phyloP scores from a whole-genome alignment of 2,888 invertebrate species.

The Zygothrica quintamaculata region DNA sequence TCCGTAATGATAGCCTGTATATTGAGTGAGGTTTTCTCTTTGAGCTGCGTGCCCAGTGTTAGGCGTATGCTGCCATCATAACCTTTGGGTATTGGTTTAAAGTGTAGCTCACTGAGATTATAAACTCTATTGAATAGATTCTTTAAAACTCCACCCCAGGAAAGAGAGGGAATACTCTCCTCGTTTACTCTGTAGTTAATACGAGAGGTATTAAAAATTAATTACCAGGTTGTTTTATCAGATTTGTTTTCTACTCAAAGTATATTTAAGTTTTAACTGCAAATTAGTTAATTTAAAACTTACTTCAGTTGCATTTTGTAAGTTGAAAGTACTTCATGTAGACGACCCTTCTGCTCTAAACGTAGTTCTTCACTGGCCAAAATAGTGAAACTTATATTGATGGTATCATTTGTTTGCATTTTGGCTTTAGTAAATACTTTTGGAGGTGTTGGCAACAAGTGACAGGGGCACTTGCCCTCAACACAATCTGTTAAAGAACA shows the following conservation, averaged over 20 bases:
- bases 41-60: slow-evolving; percentile 49
- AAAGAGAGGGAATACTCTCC: slow-evolving; percentile 78
- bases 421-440: slow-evolving; percentile 58
- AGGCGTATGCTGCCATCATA: slow-evolving; percentile 59
- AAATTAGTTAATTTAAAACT: slow-evolving; percentile 25
- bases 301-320: slow-evolving; percentile 61
- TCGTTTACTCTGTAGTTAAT: slow-evolving; percentile 68
- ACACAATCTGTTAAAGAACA: slow-evolving; percentile 72
- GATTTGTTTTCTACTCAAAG: not conserved
- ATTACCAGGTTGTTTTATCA: too few species aligned
- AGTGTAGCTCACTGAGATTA: slow-evolving; percentile 61
- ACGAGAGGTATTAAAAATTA: too few species aligned
- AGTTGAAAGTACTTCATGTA: slow-evolving; percentile 33
- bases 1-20: slow-evolving; percentile 77
- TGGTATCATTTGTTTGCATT: slow-evolving; percentile 65
- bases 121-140: slow-evolving; percentile 66
- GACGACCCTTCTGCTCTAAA: slow-evolving; percentile 37
- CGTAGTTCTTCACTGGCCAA: slow-evolving; percentile 48
- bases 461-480: slow-evolving; percentile 76
- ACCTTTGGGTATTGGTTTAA: slow-evolving; percentile 47
- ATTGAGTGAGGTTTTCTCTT: slow-evolving; percentile 65
- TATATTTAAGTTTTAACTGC: too few species aligned
- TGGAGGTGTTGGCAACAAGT: slow-evolving; percentile 65
- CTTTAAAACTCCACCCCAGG: slow-evolving; percentile 81
- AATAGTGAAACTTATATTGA: slow-evolving; percentile 74